Conservation (phyloP, 2,113 vertebrate genomes). For the Oriolus oriolus region DNA sequence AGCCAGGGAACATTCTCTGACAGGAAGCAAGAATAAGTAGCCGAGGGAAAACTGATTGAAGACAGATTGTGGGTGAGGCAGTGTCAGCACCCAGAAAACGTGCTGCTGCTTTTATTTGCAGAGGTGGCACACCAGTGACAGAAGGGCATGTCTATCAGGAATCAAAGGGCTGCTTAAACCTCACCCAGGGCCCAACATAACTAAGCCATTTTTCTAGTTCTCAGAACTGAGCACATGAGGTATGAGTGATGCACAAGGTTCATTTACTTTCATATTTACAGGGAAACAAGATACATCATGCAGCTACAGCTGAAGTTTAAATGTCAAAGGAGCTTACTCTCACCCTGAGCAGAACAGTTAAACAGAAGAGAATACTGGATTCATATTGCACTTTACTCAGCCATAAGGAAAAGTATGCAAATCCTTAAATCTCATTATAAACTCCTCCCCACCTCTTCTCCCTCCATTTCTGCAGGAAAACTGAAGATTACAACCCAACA, state of each 20-base stretch:
- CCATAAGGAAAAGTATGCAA: not conserved
- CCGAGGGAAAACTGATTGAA: not conserved
- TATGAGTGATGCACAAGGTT: not conserved
- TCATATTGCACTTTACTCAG: not conserved
- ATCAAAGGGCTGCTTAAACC: not conserved
- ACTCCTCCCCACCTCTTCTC: not conserved
- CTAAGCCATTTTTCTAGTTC: not conserved
- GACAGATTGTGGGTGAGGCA: not conserved
- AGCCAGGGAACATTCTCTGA: not conserved
- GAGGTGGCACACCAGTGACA: not conserved
- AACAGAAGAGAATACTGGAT: not conserved
- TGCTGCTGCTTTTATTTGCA: not conserved
- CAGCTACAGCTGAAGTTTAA: not conserved
- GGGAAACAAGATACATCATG: not conserved
- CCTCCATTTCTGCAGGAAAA: not conserved
- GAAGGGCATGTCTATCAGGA: accelerated
- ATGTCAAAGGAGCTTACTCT: not conserved
- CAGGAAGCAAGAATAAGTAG: not conserved
- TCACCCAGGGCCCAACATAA: not conserved
- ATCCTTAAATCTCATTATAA: not conserved
- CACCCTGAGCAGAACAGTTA: not conserved
- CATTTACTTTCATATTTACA: not conserved
- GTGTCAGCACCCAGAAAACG: not conserved
- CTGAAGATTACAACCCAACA: not conserved
- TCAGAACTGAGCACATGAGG: not conserved